Evolutionary conservation across 64 coral and sea anemone species (phyloP), one percentile per base, ranked within the genome.

Genomic region (Anthopleura sola): DNA sequence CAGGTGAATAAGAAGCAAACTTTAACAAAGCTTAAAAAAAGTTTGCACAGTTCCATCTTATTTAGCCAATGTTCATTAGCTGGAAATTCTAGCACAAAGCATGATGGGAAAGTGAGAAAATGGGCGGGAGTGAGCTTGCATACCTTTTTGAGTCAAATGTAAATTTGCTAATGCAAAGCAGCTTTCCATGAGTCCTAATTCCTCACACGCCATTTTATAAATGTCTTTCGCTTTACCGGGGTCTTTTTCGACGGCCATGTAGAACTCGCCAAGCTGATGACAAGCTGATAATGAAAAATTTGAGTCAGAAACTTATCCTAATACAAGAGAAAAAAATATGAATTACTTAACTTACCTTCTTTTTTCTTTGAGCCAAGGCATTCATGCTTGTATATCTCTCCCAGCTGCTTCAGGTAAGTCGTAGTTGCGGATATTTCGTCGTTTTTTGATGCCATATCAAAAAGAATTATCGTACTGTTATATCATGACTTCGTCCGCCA

Each of bases 381-480:
- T 40, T 98, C 96, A 55, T 98, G 96, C 81, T 92, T 91, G 58
- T 91, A 99, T 38, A 99, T 91, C 49, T 92, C 92, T 81, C 90
- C 84, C 18, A 99, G 40, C 47, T 99, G 92, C 18, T 87, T 64
- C 1, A 86, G 83, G 84, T 94, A 99, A 69, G 91, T 92, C 48
- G 92, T 88, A 24, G 92, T 82, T 81, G 90, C 93, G 3, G 62
- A 26, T 37, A 77, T 20, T 38, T 44, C 76, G 44, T 79, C 38
- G 37, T 24, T 48, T 79, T 79, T 79, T 79, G 37, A 38, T 79
- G 76, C 36, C 76, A 79, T 79, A 48, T 32, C 12, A 44, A 44
- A 47, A 32, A 37, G 9, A 83, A 13, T 26, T 36, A 21, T 56
- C 2, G 26, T 83, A 2, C 55, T 55, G 39, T 32, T 53, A 19